These are phyloP conservation scores for Hymenopus coronatus DNA, from an alignment of 2,888 invertebrate genomes.

Conservation along the genomic window DNA sequence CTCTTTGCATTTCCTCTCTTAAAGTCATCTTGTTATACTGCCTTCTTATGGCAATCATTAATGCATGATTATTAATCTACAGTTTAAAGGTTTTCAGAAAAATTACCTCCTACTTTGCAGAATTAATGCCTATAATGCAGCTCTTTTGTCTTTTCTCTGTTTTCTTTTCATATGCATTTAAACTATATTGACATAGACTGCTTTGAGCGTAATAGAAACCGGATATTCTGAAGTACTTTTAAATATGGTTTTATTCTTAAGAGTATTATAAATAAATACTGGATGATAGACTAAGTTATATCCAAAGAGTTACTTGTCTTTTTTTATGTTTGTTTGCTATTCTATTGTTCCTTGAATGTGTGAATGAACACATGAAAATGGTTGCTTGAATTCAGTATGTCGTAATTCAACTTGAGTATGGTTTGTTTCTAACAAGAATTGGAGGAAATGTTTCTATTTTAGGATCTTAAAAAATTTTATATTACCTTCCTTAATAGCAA, in stretches of 20 bases:
- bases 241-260: background rate
- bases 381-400: background rate
- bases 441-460: background rate
- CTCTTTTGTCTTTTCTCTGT: no score
- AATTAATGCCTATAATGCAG: no score
- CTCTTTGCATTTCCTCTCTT: no score
- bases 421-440: background rate
- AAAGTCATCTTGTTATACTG: background rate
- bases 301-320: background rate
- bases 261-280: background rate
- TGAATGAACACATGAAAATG: background rate
- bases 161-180: background rate
- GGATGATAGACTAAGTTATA: background rate
- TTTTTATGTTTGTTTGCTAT: background rate
- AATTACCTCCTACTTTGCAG: background rate
- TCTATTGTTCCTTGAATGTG: background rate
- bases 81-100: background rate
- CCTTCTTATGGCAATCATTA: background rate
- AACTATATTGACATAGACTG: background rate
- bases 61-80: background rate
- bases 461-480: background rate
- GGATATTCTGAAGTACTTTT: background rate
- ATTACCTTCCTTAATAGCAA: no score
- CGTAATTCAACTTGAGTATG: background rate
- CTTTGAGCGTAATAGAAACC: background rate